Conservation (phyloP, 2,797 vertebrate genomes). For the Poecilia velifera region DNA sequence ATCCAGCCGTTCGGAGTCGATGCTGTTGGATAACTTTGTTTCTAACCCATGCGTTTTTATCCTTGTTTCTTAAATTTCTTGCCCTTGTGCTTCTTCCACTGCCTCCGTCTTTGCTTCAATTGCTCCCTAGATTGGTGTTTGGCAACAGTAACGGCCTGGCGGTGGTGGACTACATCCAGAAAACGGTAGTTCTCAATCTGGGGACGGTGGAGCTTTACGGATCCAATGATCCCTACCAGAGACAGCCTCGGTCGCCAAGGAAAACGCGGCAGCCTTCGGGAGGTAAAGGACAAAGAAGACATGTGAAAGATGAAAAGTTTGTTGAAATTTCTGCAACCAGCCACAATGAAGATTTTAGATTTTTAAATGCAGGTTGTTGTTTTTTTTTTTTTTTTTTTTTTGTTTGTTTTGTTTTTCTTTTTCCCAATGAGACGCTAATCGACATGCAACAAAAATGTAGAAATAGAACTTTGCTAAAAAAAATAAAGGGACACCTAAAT, state of each 20-base stretch:
- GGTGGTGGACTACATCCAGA: conserved; percentile 97
- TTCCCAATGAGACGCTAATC: neutral
- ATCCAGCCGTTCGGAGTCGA: neutral
- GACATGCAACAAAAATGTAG: neutral
- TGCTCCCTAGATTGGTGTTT: conserved; percentile 90
- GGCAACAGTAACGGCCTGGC: conserved; percentile 97
- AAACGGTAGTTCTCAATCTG: conserved; percentile 93
- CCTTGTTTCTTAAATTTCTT: conserved; percentile 3
- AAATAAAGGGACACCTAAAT: too few relatives aligned
- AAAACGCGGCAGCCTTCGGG: conserved; percentile 95
- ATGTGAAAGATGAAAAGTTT: neutral
- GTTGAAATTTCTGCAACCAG: neutral
- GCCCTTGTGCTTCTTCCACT: neutral
- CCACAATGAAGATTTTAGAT: neutral
- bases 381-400: too few relatives aligned
- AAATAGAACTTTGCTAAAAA: too few relatives aligned
- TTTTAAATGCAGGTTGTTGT: neutral
- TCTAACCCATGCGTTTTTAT: neutral
- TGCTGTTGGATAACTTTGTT: neutral
- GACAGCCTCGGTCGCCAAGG: conserved; percentile 95
- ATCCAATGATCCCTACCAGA: conserved; percentile 95
- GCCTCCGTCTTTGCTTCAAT: conserved; percentile 1
- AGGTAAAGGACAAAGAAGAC: conserved; percentile 78
- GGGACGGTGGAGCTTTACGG: conserved; percentile 94
- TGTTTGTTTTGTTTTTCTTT: neutral